These are phyloP conservation scores for Pantherophis alleghaniensis DNA, from an alignment of 2,797 vertebrate genomes.

Conservation along the genomic window DNA sequence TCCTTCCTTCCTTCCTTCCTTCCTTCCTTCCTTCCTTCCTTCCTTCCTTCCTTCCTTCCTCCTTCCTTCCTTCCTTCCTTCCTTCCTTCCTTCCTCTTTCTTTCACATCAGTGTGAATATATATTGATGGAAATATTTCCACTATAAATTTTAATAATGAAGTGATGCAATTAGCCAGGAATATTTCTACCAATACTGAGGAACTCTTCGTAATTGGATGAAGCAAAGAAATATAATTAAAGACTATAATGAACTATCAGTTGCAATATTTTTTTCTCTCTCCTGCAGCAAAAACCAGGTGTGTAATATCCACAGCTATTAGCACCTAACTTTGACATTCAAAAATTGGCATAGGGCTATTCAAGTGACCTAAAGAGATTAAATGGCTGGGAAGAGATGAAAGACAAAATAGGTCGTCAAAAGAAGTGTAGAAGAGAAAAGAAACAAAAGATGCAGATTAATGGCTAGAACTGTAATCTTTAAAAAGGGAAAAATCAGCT, in stretches of 20 bases:
- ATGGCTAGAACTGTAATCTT: not conserved
- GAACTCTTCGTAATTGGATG: not conserved
- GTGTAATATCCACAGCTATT: not conserved
- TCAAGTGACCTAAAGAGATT: not conserved
- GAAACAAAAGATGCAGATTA: not conserved
- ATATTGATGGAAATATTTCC: not conserved
- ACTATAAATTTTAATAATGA: not conserved
- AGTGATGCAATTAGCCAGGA: not conserved
- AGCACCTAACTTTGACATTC: not conserved
- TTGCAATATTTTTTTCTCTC: not conserved
- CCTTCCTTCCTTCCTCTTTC: too few relatives aligned
- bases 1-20: too few relatives aligned
- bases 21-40: too few relatives aligned
- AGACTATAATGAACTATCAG: not conserved
- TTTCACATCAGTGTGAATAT: not conserved
- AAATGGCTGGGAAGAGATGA: not conserved
- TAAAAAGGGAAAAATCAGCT: not conserved
- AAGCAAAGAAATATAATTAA: not conserved
- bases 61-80: too few relatives aligned
- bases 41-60: too few relatives aligned
- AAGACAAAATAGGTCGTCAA: not conserved
- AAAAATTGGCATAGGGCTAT: not conserved
- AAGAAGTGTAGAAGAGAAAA: not conserved
- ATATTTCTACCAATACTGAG: not conserved
- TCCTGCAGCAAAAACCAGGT: not conserved